Evolutionary conservation across 2,113 vertebrate species (phyloP), one percentile per base, ranked within the genome.

Genomic region (Semicossyphus pulcher): DNA sequence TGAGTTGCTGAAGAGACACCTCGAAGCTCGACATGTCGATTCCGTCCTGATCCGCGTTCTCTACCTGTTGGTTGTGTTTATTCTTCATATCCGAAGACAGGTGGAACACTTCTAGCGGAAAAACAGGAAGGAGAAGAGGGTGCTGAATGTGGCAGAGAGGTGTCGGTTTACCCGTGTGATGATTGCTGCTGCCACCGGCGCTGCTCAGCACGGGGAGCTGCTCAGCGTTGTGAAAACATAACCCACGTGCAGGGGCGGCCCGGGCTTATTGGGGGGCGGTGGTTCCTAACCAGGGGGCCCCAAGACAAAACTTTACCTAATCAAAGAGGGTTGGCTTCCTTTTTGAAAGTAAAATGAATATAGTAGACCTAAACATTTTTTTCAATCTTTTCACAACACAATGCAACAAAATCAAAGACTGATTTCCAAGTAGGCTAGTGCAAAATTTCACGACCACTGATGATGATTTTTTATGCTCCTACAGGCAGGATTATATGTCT

Each of bases 1-100:
- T 98, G 59, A 98, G 96, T 64, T 97, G 95, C 81, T 96, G 95
- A 61, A 99, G 94, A 2, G 96, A 95, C 53, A 97, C 93, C 71
- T 87, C 92, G 74, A 93, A 95, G 62, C 93, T 90, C 54, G 93
- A 91, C 95, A 95, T 95, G 88, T 88, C 91, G 37, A 3, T 49
- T 31, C 74, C 45, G 26, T 61, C 31, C 26, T 70, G 45, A 23
- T 28, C 49, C 15, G 32, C n/a, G 0, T 42, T 3, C 52, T 63
- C 51, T 5, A 36, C 72, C 59, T 83, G 70, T 3, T 61, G 76
- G 70, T 10, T 61, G 51, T 39, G 70, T 76, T 82, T 89, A 9
- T 69, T 80, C 86, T 82, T 89, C 89, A 88, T 90, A 1, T 23
- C 78, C 16, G 57, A 7, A 3, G 4, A 21, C 41, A n/a, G n/a